These are phyloP conservation scores for Threskiornis aethiopicus DNA, from an alignment of 2,797 vertebrate genomes.

Conservation along the genomic window DNA sequence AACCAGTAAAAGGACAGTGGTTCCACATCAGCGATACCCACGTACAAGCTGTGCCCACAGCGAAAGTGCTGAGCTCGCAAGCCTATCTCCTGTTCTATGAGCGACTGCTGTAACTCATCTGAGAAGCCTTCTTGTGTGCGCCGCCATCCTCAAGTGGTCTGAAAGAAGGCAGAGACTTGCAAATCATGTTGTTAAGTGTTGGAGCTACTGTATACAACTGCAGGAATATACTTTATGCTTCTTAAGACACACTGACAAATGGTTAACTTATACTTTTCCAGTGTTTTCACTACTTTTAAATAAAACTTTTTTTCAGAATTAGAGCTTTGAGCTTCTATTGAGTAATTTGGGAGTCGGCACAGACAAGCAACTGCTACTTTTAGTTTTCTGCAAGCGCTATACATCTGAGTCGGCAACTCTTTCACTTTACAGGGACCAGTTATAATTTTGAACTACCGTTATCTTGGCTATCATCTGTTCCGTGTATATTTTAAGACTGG, in stretches of 20 bases:
- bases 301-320: neutral
- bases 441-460: neutral
- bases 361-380: neutral
- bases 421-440: neutral
- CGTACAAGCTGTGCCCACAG: conserved; percentile 84
- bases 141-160: neutral
- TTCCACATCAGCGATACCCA: conserved; percentile 93
- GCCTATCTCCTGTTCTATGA: conserved; percentile 99
- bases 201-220: neutral
- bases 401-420: neutral
- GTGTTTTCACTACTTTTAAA: conserved; percentile 45
- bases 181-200: conserved; percentile 14
- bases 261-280: conserved; percentile 40
- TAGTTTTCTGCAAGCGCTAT: neutral
- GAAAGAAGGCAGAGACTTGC: neutral
- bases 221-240: conserved; percentile 26
- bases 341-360: neutral
- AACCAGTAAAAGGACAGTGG: conserved; percentile 85
- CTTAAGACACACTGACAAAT: conserved; percentile 12
- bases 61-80: conserved; percentile 89
- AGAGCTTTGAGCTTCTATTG: neutral
- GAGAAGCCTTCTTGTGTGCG: neutral
- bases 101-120: conserved; percentile 74
- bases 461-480: neutral
- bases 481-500: neutral